Evolutionary conservation across 2,797 vertebrate species (phyloP), one percentile per base, ranked within the genome.

Genomic region (Spinus olivaceus): DNA sequence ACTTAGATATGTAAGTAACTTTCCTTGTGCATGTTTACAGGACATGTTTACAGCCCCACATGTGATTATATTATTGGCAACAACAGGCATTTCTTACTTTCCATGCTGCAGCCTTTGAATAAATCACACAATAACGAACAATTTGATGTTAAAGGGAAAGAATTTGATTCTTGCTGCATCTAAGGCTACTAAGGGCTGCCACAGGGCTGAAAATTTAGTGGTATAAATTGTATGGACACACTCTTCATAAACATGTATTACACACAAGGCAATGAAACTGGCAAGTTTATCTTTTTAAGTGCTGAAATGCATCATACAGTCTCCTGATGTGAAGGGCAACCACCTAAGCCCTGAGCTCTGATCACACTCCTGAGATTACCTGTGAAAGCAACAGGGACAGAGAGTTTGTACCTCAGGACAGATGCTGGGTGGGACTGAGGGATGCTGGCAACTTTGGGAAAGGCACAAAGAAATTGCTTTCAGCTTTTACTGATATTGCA

Each of bases 41-140:
- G 86, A 93, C n/a, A n/a, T n/a, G n/a, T n/a, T n/a, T n/a, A n/a
- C n/a, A 95, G 67, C 24, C 74, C n/a, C 56, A 65, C 73, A 59
- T 35, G 39, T 86, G 86, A 93, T 88, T 90, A 54, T 33, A 64
- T 80, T 84, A 77, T 80, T 95, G 93, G 83, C 83, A 96, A 77
- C 83, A 86, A 77, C 0, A 0, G 81, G 46, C 56, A 92, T 71
- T 89, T 94, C 74, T 93, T 96, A 84, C 64, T 95, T 94, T 89
- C 70, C 47, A 49, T 2, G 24, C 78, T 92, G 33, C 71, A 87
- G 74, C 74, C 71, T 85, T 85, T 82, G 86, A 95, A 93, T 80
- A 89, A 88, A 94, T 94, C 78, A 90, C 77, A 59, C 56, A 82
- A 56, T 87, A 87, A 95, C 0, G 4, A 86, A 88, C 2, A 7